Base-by-base conservation (phyloP, 2,888 invertebrate species). In the Phragmatobia fuliginosa region DNA sequence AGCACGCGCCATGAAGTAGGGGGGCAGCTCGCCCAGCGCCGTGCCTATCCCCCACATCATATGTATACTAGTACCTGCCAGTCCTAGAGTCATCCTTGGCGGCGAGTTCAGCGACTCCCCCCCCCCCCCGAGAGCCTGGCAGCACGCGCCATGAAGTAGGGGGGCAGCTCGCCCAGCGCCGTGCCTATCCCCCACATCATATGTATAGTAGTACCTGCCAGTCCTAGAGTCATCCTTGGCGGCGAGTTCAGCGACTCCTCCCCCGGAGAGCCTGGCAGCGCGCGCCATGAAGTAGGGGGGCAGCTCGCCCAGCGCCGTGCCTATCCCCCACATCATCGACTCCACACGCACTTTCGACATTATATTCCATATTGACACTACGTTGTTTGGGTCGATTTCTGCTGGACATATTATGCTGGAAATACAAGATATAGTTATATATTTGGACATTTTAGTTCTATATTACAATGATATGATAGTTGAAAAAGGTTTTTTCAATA, bases 241-340 rank as follows among this genome's bases (percentile, higher is more conserved):
- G 0, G 87, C 77, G 0, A 94, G 81, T 64, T 93, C 93, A 0
- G 90, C 87, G 18, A 90, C 89, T 0, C 89, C 87, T 0, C 90
- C 92, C 0, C 94, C 94, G 0, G 97, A 97, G 1, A 98, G 95
- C 16, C 98, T 92, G 0, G 98, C 98, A 7, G 99, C 99, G 74
- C 98, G 96, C n/a, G 99, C 99, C 99, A 99, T 99, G 93, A 99
- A 99, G 96, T 99, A 99, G 0, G 99, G 99, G 5, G 99, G 99
- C 79, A 99, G 93, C 91, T 99, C 99, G 0, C 99, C 99, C n/a
- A 99, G 95, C 0, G 99, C 99, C 0, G 99, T 99, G 7, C 99
- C 98, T 32, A 98, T 97, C 6, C 98, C 99, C 99, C 99, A 99
- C 95, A 99, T 97, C 96, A 99, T 98, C 18, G 99, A 98, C 94